Base-by-base conservation (phyloP, 2,888 invertebrate species). In the Ellobium chinense region DNA sequence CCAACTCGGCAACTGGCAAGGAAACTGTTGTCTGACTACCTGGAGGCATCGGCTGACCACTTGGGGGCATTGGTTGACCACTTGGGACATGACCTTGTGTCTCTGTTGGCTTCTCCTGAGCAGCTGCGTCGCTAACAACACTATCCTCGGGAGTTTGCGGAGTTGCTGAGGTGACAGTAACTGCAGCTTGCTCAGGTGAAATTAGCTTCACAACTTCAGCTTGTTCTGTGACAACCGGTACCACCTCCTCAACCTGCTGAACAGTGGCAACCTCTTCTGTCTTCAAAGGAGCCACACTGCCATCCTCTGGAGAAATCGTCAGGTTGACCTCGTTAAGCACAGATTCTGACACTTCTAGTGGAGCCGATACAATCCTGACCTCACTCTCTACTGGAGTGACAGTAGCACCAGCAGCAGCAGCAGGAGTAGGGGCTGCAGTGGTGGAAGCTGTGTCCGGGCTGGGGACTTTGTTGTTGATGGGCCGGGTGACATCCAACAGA, bases 401-500 rank as follows among this genome's bases (percentile, higher is more conserved):
- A 60, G 14, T 60, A 60, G 12, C n/a, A 14, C n/a, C 60, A 60
- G n/a, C 60, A 60, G 37, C 73, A 14, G 24, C 37, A 9, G 27
- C 63, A 7, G 65, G 31, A 12, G 34, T 21, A 29, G 46, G 9
- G 27, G 18, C 70, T 14, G 9, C 54, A 12, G 54, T 31, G 2
- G 24, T 39, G 18, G 9, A 12, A 1, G 65, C 76, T 31, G 31
- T n/a, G 62, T 39, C 46, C n/a, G 62, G 46, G 4, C 68, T 12
- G 24, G 69, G 46, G 18, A 37, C 58, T 12, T 63, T 46, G 34
- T 65, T 62, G 24, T 72, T 70, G 56, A 60, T 31, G 63, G 70
- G 34, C 3, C 68, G 68, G 14, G 78, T 72, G 12, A 78, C 72
- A 72, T 78, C 78, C 34, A 78, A 65, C 34, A 78, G 72, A 14